phyloP scores from a whole-genome alignment of 2,888 invertebrate genomes.

The Sminthurides aquaticus region DNA sequence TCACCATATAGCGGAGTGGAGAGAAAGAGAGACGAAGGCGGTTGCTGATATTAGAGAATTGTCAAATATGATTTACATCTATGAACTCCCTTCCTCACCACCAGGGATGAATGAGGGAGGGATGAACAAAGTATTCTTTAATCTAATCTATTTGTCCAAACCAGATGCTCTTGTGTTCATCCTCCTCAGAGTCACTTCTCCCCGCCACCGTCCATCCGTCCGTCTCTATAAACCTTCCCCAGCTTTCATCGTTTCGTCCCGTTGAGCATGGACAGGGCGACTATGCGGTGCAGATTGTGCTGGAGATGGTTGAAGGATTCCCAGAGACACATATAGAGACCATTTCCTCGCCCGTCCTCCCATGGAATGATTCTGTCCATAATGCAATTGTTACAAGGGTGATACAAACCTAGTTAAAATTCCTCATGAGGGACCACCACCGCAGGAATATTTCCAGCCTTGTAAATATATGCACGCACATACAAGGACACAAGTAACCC shows the following conservation, averaged over 20 bases:
- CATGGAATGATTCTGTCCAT: no score
- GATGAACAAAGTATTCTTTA: slow-evolving; percentile 5
- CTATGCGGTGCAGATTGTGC: no score
- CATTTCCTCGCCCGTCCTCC: no score
- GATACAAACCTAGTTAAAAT: no score
- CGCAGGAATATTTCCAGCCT: no score
- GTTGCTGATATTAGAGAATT: slow-evolving; percentile 19
- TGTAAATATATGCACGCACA: no score
- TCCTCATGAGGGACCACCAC: no score
- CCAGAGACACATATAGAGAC: no score
- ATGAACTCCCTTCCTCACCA: slow-evolving; percentile 19
- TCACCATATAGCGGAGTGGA: background rate
- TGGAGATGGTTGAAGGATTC: no score
- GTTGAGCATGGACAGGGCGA: background rate
- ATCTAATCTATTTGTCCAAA: slow-evolving; percentile 10
- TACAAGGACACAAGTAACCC: no score
- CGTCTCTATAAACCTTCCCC: no score
- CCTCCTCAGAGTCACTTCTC: background rate
- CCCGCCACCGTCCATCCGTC: background rate
- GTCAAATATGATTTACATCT: slow-evolving; percentile 27
- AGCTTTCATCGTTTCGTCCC: background rate
- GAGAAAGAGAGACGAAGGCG: background rate
- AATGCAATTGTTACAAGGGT: no score
- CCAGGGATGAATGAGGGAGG: background rate
- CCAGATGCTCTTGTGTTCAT: slow-evolving; percentile 3